Evolutionary conservation across 64 coral and sea anemone species (phyloP).

Genomic region (Astreopora myriophthalma): DNA sequence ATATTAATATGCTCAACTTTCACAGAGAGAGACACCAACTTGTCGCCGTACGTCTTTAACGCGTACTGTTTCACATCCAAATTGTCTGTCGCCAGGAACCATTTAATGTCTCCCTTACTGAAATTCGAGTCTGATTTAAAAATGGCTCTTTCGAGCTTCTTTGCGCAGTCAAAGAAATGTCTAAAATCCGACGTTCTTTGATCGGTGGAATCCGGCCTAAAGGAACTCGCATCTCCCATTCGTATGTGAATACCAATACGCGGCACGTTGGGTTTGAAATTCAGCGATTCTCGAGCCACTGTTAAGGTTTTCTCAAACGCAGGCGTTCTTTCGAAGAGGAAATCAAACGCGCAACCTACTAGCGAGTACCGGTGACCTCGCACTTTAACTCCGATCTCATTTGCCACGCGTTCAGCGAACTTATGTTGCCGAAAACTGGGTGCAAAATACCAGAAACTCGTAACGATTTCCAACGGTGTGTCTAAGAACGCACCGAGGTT

Average conservation of each 20-base stretch:
- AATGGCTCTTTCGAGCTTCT: constrained; percentile 6
- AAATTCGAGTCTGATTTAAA: not conserved
- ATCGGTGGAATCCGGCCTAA: not conserved
- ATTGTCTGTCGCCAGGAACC: constrained; percentile 78
- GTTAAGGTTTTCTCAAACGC: constrained; percentile 30
- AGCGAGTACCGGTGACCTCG: constrained; percentile 20
- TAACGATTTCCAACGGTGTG: constrained; percentile 44
- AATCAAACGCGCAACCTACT: constrained; percentile 63
- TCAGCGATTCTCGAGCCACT: constrained; percentile 1
- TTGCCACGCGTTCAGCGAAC: constrained; percentile 14
- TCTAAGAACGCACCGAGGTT: constrained; percentile 39
- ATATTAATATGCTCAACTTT: constrained; percentile 70
- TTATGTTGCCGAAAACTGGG: constrained; percentile 37
- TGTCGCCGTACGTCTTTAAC: constrained; percentile 25
- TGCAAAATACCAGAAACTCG: constrained; percentile 66
- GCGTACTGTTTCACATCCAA: constrained; percentile 42
- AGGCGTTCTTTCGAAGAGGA: constrained; percentile 47
- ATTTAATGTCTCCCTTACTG: constrained; percentile 22
- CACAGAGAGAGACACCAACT: constrained; percentile 46
- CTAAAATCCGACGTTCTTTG: constrained; percentile 23
- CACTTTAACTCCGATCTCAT: not conserved
- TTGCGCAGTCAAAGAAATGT: constrained; percentile 44
- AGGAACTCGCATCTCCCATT: constrained; percentile 53
- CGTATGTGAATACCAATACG: constrained; percentile 63
- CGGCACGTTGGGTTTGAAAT: not conserved